These are phyloP conservation scores for Nezara viridula DNA, from an alignment of 2,888 invertebrate genomes.

Conservation along the genomic window DNA sequence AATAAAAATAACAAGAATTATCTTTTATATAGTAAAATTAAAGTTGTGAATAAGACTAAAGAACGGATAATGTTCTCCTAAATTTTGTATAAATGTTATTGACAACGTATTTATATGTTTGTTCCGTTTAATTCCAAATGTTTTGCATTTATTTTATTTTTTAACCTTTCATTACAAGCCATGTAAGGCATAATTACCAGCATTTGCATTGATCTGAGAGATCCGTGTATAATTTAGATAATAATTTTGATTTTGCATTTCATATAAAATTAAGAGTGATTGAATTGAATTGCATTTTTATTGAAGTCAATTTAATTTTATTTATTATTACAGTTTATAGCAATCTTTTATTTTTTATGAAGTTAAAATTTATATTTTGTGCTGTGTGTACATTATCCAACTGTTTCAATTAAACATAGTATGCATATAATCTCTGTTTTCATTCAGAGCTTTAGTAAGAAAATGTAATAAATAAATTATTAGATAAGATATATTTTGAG, in stretches of 20 bases:
- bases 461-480: not conserved
- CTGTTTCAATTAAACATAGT: not conserved
- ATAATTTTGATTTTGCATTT: not conserved
- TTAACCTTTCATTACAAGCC: not conserved
- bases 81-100: conserved; percentile 45
- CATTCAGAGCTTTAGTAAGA: no score
- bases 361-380: not conserved
- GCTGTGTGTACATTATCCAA: not conserved
- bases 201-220: not conserved
- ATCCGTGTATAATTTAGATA: not conserved
- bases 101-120: conserved; percentile 31
- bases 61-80: conserved; percentile 28
- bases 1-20: conserved; percentile 2
- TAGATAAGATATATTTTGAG: not conserved
- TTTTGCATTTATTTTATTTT: conserved; percentile 13
- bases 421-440: no score
- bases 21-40: conserved; percentile 46
- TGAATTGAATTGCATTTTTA: no score
- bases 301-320: no score
- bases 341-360: not conserved
- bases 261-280: not conserved
- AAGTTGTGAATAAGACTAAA: conserved; percentile 49
- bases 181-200: not conserved
- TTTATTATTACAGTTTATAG: no score
- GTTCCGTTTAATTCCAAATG: conserved; percentile 26